Base-by-base conservation (phyloP, 2,797 vertebrate species). In the Rhinella marina region DNA sequence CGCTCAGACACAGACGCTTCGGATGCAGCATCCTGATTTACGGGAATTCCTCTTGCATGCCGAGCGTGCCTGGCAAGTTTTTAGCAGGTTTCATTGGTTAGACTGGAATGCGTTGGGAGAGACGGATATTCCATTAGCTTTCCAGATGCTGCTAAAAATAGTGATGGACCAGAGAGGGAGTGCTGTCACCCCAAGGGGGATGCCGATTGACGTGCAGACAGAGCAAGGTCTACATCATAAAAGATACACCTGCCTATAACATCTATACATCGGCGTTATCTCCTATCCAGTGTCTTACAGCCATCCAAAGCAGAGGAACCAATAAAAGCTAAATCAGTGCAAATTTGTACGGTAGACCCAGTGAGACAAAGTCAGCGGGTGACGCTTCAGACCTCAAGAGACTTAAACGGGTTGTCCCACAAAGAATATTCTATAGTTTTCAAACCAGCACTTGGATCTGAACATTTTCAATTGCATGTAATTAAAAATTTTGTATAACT, bases 141-240 rank as follows among this genome's bases (percentile, higher is more conserved):
- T 89, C 88, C 84, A 89, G 88, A 89, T 89, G 88, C 78, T 79
- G 72, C 84, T 89, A 89, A 89, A 89, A 89, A 86, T 89, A 89
- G 77, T 32, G 41, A 17, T 25, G 56, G 68, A 41, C 23, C 68
- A 72, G 61, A 82, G 72, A 79, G n/a, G 52, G 61, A 50, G 73
- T 64, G 52, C 73, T 70, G 85, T 86, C 76, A 79, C 59, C 85
- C 62, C 50, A 70, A 77, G 52, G 21, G 52, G 23, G 54, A 73
- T 48, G 62, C 85, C 27, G 29, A 72, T 4, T 86, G 77, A 81
- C 52, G 54, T n/a, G 52, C 78, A 48, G 57, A 50, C 29, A 48
- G 4, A 87, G n/a, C 72, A 41, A 82, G 7, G 56, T 23, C 48
- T 59, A 62, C 27, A 62, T 52, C n/a, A 14, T 62, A 87, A 72